These are phyloP conservation scores for Poeciliopsis infans DNA, from an alignment of 2,797 vertebrate species.

Conservation along the genomic window DNA sequence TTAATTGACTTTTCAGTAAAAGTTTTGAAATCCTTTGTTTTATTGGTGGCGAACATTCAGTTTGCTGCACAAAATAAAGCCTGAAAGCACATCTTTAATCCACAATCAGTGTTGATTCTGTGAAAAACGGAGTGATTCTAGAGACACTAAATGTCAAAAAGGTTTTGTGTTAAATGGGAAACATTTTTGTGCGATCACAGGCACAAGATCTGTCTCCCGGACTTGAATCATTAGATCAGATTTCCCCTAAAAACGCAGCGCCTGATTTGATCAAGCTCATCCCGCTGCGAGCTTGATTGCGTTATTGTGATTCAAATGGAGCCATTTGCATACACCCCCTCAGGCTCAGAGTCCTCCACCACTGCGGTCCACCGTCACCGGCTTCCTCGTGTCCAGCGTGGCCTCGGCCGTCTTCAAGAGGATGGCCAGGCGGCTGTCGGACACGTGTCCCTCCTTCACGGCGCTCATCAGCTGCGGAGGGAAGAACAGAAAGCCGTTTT, in stretches of 20 bases:
- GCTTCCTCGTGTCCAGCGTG: constrained; percentile 83
- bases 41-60: background rate
- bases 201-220: constrained; percentile 13
- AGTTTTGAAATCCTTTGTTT: background rate
- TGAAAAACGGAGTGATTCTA: constrained; percentile 10
- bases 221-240: constrained; percentile 42
- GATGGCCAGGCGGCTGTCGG: constrained; percentile 92
- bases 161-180: constrained; percentile 38
- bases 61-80: constrained; percentile 6
- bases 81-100: background rate
- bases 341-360: constrained; percentile 90
- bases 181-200: constrained; percentile 38
- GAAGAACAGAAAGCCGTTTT: background rate
- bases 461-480: constrained; percentile 94
- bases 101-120: constrained; percentile 22
- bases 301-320: constrained; percentile 66
- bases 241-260: constrained; percentile 40
- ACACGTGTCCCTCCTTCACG: constrained; percentile 93
- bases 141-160: constrained; percentile 12
- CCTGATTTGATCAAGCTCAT: constrained; percentile 59
- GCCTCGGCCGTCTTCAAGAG: constrained; percentile 94
- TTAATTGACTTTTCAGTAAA: no score
- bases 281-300: constrained; percentile 49
- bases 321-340: constrained; percentile 35
- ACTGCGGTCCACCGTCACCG: constrained; percentile 92